Percentiles rank a stretch among this genome's conserved stretches.
phyloP scores from a whole-genome alignment of 1,140 invertebrate species.

The Bombus sylvicola region DNA sequence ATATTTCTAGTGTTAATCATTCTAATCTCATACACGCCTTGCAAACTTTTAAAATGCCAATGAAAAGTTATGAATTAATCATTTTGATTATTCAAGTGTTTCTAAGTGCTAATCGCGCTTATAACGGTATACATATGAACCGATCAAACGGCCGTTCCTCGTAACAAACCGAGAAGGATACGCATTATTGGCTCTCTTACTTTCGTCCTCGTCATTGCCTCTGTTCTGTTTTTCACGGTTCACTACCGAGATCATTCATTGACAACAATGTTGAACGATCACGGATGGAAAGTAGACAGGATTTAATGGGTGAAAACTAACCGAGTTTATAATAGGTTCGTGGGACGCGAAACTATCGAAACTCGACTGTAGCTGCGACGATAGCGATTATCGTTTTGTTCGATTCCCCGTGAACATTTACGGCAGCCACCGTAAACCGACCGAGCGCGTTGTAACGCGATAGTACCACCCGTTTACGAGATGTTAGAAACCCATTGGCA shows the following conservation, averaged over 20 bases:
- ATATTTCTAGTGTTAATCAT: background rate
- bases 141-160: background rate
- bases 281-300: background rate
- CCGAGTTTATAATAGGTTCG: background rate
- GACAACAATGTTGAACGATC: background rate
- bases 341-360: slow-evolving; percentile 20
- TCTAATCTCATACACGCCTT: background rate
- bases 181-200: slow-evolving; percentile 21
- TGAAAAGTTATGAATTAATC: background rate
- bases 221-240: slow-evolving; percentile 23
- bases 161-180: background rate
- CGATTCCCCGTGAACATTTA: slow-evolving; percentile 21
- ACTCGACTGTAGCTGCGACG: background rate
- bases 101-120: slow-evolving; percentile 13
- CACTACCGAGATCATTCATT: slow-evolving; percentile 19
- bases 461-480: background rate
- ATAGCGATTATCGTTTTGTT: slow-evolving; percentile 6
- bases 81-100: background rate
- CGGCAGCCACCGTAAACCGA: background rate
- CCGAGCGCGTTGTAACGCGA: background rate
- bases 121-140: slow-evolving; percentile 36
- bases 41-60: background rate
- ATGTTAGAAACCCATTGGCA: background rate
- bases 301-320: background rate
- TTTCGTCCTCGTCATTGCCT: slow-evolving; percentile 20